Percentiles rank a stretch among this genome's conserved stretches.
phyloP scores from a whole-genome alignment of 2,113 vertebrate species.

The Raja brachyura region DNA sequence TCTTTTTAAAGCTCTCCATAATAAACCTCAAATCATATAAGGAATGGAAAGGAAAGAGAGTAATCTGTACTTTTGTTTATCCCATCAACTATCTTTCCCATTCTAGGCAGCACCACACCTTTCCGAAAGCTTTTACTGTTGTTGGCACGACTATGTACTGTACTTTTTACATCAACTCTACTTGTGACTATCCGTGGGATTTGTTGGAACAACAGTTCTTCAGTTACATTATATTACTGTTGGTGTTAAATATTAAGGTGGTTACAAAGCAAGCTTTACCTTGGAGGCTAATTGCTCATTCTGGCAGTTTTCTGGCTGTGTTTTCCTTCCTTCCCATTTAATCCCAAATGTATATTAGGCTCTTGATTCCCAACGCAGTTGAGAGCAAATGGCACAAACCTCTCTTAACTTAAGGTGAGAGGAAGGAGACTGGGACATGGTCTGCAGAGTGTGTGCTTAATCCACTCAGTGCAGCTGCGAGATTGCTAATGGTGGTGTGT shows the following conservation, averaged over 20 bases:
- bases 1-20: background rate
- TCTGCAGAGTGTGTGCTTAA: background rate
- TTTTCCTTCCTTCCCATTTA: background rate
- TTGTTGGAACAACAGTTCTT: background rate
- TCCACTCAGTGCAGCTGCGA: background rate
- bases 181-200: background rate
- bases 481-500: background rate
- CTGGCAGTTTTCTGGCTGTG: background rate
- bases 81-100: background rate
- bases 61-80: background rate
- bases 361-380: background rate
- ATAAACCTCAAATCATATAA: background rate
- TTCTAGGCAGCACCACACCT: background rate
- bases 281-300: background rate
- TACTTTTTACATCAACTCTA: background rate
- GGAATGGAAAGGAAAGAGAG: background rate
- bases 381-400: background rate
- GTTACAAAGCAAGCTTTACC: background rate
- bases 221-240: background rate
- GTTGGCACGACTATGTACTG: background rate
- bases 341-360: background rate
- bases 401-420: background rate
- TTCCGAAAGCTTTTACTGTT: background rate
- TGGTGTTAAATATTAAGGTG: background rate
- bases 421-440: background rate